These are phyloP conservation scores for Sesia bembeciformis DNA, from an alignment of 2,888 invertebrate species.

Conservation along the genomic window DNA sequence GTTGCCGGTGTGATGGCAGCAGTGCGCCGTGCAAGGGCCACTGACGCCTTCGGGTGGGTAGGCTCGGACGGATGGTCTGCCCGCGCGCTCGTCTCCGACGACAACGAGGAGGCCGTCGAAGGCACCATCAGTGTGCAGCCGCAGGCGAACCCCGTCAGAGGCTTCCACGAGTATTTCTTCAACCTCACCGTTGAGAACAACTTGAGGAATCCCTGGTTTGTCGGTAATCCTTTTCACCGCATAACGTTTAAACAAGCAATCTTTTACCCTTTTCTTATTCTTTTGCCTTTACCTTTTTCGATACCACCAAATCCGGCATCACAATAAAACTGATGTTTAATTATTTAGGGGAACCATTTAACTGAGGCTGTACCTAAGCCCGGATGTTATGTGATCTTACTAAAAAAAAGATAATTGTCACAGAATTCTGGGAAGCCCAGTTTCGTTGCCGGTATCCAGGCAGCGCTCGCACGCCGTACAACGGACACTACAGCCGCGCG, in stretches of 20 bases:
- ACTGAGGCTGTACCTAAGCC: not conserved
- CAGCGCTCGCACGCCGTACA: slow-evolving; percentile 87
- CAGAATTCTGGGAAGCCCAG: slow-evolving; percentile 96
- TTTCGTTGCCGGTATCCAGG: slow-evolving; percentile 91
- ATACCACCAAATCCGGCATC: no score
- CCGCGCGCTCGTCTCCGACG: slow-evolving; percentile 86
- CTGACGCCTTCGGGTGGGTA: slow-evolving; percentile 93
- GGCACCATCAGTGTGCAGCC: slow-evolving; percentile 94
- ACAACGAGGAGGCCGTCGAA: slow-evolving; percentile 86
- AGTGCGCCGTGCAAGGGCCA: slow-evolving; percentile 86
- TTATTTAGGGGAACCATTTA: not conserved
- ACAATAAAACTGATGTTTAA: no score
- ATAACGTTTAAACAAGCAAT: not conserved
- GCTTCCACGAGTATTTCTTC: slow-evolving; percentile 91
- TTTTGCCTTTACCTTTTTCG: no score
- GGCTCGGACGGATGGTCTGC: slow-evolving; percentile 98
- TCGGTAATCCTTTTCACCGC: slow-evolving; percentile 73
- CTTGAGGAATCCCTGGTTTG: slow-evolving; percentile 95
- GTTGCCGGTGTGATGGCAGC: slow-evolving; percentile 96
- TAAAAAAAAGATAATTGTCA: not conserved
- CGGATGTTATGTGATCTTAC: not conserved
- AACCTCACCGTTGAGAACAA: slow-evolving; percentile 90
- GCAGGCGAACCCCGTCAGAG: slow-evolving; percentile 88
- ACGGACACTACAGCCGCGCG: slow-evolving; percentile 76
- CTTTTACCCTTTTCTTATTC: no score